Evolutionary conservation across 1,140 invertebrate species (phyloP), one percentile per base, ranked within the genome.

Genomic region (Lethocerus indicus): DNA sequence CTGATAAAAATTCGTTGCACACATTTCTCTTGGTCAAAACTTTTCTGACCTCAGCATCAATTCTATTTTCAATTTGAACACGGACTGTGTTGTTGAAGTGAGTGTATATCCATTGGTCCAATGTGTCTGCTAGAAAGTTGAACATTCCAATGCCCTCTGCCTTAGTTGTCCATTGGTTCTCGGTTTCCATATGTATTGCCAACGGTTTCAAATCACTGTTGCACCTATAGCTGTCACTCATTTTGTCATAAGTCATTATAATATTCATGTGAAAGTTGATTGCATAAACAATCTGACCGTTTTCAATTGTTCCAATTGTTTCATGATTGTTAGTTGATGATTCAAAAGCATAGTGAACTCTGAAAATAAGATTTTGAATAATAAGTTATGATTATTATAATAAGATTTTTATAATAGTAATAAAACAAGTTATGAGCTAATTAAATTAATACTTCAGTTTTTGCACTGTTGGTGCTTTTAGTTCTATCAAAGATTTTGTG

Each of bases 301-400:
- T 49, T 1, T 7, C 12, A 1, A 49, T 4, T 28, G 4, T 42
- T 45, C 49, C 49, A 26, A 35, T 16, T 16, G 29, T 21, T 45
- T 51, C 40, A 24, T 45, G 13, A 20, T 44, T 44, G 21, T 46
- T 16, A 23, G 35, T 36, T 3, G 28, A 24, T 26, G 42, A 27
- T 51, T 51, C 49, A n/a, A 46, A 51, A 20, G 26, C 32, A 46
- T 44, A 51, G 32, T 51, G 41, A 2, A 51, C 27, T 23, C 41
- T 51, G 18, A 20, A 48, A 14, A 23, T 36, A 47, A 41, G 24
- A 41, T 41, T 4, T n/a, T n/a, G n/a, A n/a, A n/a, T 12, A 41
- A 41, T 41, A 41, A 41, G 20, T 41, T 20, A 23, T 16, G 3
- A 23, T 41, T 14, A 3, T 37, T 3, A 16, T 37, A 37, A 3